Evolutionary conservation across 2,797 vertebrate genomes (phyloP).

Genomic region (Myoxocephalus aenaeus): DNA sequence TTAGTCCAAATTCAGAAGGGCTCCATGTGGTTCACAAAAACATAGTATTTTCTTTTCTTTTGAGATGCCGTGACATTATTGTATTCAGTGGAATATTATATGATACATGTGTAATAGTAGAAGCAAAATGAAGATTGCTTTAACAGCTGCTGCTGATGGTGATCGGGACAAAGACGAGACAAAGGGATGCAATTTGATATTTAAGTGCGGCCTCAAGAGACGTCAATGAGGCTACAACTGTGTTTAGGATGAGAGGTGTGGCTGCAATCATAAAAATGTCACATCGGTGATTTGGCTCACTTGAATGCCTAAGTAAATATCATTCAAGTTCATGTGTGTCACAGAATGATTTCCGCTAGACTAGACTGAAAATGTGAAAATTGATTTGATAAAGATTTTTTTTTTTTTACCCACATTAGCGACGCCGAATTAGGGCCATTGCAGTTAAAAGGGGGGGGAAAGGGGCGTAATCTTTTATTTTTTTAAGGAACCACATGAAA

Average conservation of each 20-base stretch:
- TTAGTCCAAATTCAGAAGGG: conserved; percentile 23
- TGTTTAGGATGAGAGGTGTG: conserved; percentile 13
- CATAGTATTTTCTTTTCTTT: neutral
- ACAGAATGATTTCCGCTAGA: neutral
- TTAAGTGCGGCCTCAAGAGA: neutral
- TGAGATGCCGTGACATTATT: neutral
- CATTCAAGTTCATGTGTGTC: conserved; percentile 23
- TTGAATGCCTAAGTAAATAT: conserved; percentile 1
- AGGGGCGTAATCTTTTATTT: neutral
- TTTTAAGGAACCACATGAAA: too few relatives aligned
- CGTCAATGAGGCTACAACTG: conserved; percentile 5
- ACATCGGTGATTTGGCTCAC: conserved; percentile 11
- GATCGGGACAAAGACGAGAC: neutral
- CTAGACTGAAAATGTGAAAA: neutral
- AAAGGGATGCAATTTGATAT: neutral
- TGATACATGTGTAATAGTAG: neutral
- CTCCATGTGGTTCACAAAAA: conserved; percentile 7
- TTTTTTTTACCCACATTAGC: neutral
- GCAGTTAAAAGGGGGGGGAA: accelerated
- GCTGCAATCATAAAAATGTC: conserved; percentile 21
- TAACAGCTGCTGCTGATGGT: neutral
- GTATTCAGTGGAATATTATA: neutral
- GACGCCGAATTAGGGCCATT: neutral
- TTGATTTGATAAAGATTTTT: neutral
- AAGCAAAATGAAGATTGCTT: neutral